These are phyloP conservation scores for Holothuria glaberrima DNA, from an alignment of 35 echinoderm and acorn worm species.

Conservation along the genomic window DNA sequence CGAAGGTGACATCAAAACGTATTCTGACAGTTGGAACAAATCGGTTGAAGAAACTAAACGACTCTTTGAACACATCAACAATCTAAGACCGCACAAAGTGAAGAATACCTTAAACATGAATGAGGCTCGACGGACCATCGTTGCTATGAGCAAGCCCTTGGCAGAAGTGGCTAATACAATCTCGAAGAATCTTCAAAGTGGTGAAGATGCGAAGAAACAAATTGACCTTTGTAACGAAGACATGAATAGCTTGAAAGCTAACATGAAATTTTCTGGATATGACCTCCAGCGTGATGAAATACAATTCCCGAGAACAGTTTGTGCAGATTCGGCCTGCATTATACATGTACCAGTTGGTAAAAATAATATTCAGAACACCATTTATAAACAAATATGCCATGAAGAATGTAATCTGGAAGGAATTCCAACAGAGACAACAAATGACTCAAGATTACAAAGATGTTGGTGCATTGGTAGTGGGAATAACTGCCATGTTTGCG, in stretches of 20 bases:
- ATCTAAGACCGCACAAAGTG: slow-evolving; percentile 1
- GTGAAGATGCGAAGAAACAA: not conserved
- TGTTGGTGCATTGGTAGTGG: not conserved
- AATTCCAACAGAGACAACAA: slow-evolving; percentile 32
- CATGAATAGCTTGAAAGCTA: not conserved
- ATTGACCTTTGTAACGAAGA: not conserved
- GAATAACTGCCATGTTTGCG: not conserved
- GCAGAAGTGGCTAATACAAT: slow-evolving; percentile 2
- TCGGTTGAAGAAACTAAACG: not conserved
- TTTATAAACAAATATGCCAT: slow-evolving; percentile 30
- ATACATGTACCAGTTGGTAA: not conserved
- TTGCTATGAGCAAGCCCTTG: slow-evolving; percentile 26
- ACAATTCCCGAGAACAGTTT: slow-evolving; percentile 7
- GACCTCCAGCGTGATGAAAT: not conserved
- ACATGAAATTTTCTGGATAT: not conserved
- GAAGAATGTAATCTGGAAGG: not conserved
- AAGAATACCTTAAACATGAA: slow-evolving; percentile 8
- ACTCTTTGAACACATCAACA: not conserved
- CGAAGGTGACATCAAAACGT: not conserved
- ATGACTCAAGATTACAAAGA: not conserved
- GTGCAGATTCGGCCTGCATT: not conserved
- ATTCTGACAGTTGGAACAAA: not conserved
- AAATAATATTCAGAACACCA: not conserved
- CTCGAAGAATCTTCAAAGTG: not conserved
- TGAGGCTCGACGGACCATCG: slow-evolving; percentile 6